Base-by-base conservation (phyloP, 2,113 vertebrate species). In the Equus quagga region DNA sequence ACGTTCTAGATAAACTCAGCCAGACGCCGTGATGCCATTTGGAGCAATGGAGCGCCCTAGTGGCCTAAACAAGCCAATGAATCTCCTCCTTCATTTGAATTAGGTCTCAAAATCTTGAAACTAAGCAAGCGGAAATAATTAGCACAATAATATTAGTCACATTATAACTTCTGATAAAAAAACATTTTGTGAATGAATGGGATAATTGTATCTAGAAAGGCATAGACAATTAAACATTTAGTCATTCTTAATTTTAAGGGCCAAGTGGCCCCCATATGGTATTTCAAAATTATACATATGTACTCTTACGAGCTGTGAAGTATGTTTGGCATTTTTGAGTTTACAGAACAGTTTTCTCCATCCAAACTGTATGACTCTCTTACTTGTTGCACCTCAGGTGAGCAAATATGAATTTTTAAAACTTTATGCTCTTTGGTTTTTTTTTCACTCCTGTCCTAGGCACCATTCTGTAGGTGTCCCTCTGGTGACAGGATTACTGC, bases 31-130 rank as follows among this genome's bases (percentile, higher is more conserved):
- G 33, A 19, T 18, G 70, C 91, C 80, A 24, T 44, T 46, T 95
- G 67, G 89, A 54, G 70, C 89, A 41, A 79, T 6, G 67, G 96
- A 24, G 94, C 94, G 41, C 96, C 95, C 97, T 94, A 65, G 97
- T 89, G 98, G 94, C 28, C 33, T 9, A 14, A 64, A 6, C 18
- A 9, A 28, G 94, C 92, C 85, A 70, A 12, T 1, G 73, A 21
- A 2, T 17, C 41, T 64, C 41, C 31, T 17, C 73, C 7, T 23
- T 64, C 21, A 7, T 36, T 33, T 5, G 33, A 67, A 28, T 24
- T 1, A 4, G 23, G 60, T 3, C 87, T 64, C 58, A 33, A 8
- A 4, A 33, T 28, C 72, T 94, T 75, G 1, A 72, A 93, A 97
- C 76, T 0, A 18, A 69, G 1, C 5, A 83, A 69, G 81, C 56